A percentile compares a stretch with the other conserved stretches of the same genome.
Evolutionary conservation across 2,888 invertebrate species (phyloP).

Genomic region (Agrochola litura): DNA sequence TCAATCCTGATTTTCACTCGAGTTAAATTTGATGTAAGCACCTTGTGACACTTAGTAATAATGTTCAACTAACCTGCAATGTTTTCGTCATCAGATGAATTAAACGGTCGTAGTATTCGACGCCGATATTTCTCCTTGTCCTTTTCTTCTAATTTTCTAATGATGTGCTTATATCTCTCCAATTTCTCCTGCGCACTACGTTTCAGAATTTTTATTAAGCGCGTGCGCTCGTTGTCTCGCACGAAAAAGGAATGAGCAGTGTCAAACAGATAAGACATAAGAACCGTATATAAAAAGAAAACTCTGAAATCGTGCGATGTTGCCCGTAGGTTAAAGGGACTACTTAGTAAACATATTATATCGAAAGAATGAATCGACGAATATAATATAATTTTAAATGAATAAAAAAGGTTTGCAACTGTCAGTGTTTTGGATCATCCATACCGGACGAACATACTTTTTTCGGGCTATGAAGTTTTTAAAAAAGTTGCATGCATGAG

Average conservation of each 20-base stretch:
- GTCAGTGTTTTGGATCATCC: too few species aligned
- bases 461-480: too few species aligned
- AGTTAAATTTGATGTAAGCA: background rate
- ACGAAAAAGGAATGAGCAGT: background rate
- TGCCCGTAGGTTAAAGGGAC: too few species aligned
- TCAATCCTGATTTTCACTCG: background rate
- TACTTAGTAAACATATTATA: too few species aligned
- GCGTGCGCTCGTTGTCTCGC: background rate
- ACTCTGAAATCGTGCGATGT: too few species aligned
- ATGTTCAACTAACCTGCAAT: background rate
- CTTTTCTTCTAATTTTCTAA: background rate
- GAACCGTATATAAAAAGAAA: too few species aligned
- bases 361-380: too few species aligned
- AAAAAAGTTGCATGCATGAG: too few species aligned
- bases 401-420: too few species aligned
- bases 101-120: background rate
- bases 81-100: background rate
- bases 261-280: too few species aligned
- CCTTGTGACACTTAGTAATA: background rate
- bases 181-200: background rate
- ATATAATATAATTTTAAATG: too few species aligned
- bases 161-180: background rate
- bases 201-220: background rate
- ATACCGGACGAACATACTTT: too few species aligned
- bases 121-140: background rate